Percentiles rank a stretch among this genome's conserved stretches.
Conservation (phyloP, 1,140 invertebrate genomes). For the Formica selysi region DNA sequence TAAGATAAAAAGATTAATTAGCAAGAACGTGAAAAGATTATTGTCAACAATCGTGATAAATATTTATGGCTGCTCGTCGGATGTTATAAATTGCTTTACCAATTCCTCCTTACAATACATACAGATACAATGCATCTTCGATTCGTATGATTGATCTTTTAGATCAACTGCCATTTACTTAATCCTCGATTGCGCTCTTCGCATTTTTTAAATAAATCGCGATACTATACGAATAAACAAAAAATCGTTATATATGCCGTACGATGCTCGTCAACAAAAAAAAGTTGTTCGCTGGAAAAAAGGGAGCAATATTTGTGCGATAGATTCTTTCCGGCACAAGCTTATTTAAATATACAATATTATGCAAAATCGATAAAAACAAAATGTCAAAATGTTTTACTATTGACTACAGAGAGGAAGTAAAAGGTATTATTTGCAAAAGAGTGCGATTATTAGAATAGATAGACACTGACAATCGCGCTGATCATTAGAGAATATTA, state of each 20-base stretch:
- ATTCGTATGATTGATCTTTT: neutral
- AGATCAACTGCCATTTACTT: neutral
- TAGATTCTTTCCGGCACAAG: too few species aligned
- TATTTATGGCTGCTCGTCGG: neutral
- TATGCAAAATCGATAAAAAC: neutral
- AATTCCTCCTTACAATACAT: neutral
- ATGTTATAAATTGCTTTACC: neutral
- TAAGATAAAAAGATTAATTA: slow-evolving; percentile 34
- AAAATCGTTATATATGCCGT: too few species aligned
- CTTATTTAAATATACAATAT: too few species aligned
- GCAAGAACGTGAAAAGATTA: neutral
- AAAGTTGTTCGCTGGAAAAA: too few species aligned
- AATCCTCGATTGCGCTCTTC: too few species aligned
- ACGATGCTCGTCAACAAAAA: too few species aligned
- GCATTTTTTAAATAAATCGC: too few species aligned
- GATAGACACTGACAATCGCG: neutral
- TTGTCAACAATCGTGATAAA: neutral
- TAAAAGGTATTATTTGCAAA: neutral
- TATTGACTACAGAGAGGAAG: neutral
- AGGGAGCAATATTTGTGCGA: too few species aligned
- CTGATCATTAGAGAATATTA: neutral
- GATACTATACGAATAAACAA: too few species aligned
- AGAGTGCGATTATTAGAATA: neutral
- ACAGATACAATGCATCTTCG: neutral
- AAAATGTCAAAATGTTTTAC: neutral